These are phyloP conservation scores for Nematolebias whitei DNA, from an alignment of 2,113 vertebrate genomes.

Conservation along the genomic window DNA sequence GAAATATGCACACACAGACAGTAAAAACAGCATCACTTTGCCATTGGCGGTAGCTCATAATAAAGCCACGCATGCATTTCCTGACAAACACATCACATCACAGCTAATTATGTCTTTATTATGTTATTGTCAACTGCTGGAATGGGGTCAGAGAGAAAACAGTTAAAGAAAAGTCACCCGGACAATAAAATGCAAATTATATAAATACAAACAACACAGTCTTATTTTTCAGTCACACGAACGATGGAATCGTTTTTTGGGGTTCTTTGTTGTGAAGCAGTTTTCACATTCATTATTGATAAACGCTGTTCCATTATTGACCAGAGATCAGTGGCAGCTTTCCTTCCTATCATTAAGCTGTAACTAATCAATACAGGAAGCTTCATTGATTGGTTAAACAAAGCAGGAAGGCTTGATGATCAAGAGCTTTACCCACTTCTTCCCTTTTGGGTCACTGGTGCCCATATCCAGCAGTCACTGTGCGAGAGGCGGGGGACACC, in stretches of 20 bases:
- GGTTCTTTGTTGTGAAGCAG: background rate
- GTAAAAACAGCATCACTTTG: too few species aligned
- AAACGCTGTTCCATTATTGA: conserved; percentile 34
- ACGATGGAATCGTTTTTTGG: background rate
- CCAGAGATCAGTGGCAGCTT: conserved; percentile 18
- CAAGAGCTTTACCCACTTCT: too few species aligned
- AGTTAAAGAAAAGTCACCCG: background rate
- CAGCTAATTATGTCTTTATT: background rate
- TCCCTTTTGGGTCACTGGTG: background rate
- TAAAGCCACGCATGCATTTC: too few species aligned
- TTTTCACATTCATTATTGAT: conserved; percentile 9
- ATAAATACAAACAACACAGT: background rate
- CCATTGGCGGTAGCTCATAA: too few species aligned
- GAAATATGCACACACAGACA: too few species aligned
- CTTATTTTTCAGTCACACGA: background rate
- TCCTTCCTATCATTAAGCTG: conserved; percentile 3
- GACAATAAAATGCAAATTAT: background rate
- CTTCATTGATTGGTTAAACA: conserved; percentile 30
- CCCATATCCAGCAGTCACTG: background rate
- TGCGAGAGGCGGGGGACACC: too few species aligned
- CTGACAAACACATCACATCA: background rate
- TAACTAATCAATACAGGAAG: background rate
- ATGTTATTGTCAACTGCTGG: background rate
- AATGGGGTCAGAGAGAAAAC: background rate
- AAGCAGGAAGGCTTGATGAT: conserved; percentile 4